These are phyloP conservation scores for Trematomus loennbergii DNA, from an alignment of 2,113 vertebrate species.

Conservation along the genomic window DNA sequence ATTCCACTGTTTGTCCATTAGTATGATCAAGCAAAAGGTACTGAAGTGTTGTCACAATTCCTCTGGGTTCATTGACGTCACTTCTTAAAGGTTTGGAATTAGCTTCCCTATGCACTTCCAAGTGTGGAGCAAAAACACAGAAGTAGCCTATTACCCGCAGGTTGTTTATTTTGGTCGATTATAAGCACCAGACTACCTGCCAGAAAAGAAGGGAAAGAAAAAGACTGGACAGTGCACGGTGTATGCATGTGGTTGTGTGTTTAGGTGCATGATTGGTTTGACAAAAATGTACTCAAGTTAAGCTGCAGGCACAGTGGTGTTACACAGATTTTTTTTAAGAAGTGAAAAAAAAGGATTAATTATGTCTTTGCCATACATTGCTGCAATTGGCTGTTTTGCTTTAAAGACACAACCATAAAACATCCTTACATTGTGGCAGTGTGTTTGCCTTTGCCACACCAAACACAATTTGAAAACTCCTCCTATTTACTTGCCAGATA, in stretches of 20 bases:
- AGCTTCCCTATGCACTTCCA: conserved; percentile 35
- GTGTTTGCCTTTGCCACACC: not conserved
- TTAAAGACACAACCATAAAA: not conserved
- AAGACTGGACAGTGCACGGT: not conserved
- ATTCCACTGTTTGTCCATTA: not conserved
- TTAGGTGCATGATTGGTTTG: conserved; percentile 5
- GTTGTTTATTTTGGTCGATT: conserved; percentile 47
- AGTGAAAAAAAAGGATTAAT: no score
- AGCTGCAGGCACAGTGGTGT: not conserved
- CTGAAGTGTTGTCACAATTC: conserved; percentile 16
- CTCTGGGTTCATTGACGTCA: conserved; percentile 36
- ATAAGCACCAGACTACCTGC: conserved; percentile 22
- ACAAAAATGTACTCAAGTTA: conserved; percentile 1
- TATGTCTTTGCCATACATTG: not conserved
- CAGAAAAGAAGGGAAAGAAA: conserved; percentile 36
- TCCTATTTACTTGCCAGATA: no score
- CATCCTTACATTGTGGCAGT: not conserved
- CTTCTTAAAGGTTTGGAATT: conserved; percentile 4
- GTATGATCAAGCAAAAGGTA: conserved; percentile 10
- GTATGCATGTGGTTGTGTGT: conserved; percentile 1
- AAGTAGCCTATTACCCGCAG: conserved; percentile 20
- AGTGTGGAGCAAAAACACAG: conserved; percentile 20
- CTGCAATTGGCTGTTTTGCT: not conserved
- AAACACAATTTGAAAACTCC: not conserved
- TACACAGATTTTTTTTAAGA: not conserved